Evolutionary conservation across 2,113 vertebrate species (phyloP).

Genomic region (Tiliqua scincoides): DNA sequence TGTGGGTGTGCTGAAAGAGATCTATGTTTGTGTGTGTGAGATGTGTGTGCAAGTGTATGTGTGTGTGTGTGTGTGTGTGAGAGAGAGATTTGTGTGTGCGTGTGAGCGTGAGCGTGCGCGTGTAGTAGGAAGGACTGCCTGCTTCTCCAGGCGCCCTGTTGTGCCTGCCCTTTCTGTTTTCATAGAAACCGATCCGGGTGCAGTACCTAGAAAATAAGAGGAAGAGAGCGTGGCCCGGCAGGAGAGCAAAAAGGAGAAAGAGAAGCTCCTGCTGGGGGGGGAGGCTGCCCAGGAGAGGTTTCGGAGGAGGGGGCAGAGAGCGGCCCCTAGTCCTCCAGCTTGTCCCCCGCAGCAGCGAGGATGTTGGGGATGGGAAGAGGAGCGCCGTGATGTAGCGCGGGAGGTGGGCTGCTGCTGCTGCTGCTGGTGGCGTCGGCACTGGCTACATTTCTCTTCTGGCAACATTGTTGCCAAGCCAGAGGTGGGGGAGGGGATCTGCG

Average conservation of each 20-base stretch:
- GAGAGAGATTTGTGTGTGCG: too few relatives aligned
- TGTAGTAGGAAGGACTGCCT: too few relatives aligned
- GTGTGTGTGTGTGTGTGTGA: neutral
- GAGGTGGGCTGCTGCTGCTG: neutral
- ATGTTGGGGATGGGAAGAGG: constrained; percentile 37
- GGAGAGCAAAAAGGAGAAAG: neutral
- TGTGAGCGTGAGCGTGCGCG: too few relatives aligned
- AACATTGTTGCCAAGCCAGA: constrained; percentile 22
- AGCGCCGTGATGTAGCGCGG: constrained; percentile 38
- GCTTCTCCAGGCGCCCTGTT: neutral
- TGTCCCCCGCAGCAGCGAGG: constrained; percentile 44
- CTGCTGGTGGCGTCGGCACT: neutral
- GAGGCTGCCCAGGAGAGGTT: constrained; percentile 70
- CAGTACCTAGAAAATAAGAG: constrained; percentile 78
- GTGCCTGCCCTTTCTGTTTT: constrained; percentile 62
- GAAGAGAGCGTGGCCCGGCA: constrained; percentile 41
- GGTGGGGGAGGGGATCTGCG: constrained; percentile 10
- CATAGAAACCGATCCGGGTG: constrained; percentile 73
- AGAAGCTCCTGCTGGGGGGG: constrained; percentile 62
- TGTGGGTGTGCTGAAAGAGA: too few relatives aligned
- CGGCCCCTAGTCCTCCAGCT: constrained; percentile 47
- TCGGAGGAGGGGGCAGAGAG: constrained; percentile 57
- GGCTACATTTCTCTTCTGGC: constrained; percentile 21
- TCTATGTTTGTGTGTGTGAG: too few relatives aligned
- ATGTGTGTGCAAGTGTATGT: too few relatives aligned